Percentiles rank a stretch among this genome's conserved stretches.
Evolutionary conservation across 2,888 invertebrate species (phyloP).

Genomic region (Ypsolopha scabrella): DNA sequence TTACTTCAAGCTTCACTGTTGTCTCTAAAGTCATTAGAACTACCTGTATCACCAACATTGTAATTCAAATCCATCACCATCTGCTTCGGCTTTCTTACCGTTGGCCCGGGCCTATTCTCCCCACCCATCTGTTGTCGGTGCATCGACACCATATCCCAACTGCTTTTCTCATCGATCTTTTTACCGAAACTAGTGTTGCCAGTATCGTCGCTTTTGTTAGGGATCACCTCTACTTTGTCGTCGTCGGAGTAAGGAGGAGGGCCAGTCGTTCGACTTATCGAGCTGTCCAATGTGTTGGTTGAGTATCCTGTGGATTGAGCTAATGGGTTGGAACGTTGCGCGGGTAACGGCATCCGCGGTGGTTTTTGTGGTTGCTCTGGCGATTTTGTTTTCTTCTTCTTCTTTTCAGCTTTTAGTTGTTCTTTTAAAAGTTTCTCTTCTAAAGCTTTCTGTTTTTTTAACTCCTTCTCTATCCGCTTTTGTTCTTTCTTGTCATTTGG

Average conservation of each 20-base stretch:
- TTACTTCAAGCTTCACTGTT: conserved; percentile 36
- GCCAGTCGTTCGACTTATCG: conserved; percentile 46
- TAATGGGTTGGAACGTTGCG: conserved; percentile 7
- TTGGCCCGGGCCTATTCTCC: conserved; percentile 18
- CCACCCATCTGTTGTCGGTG: conserved; percentile 52
- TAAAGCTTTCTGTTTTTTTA: conserved; percentile 24
- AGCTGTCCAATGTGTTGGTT: conserved; percentile 51
- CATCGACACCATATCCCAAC: conserved; percentile 66
- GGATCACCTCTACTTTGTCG: conserved; percentile 16
- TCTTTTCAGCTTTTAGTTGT: conserved; percentile 22
- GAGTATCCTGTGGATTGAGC: conserved; percentile 17
- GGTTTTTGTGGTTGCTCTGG: conserved; percentile 1
- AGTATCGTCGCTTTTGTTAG: conserved; percentile 24
- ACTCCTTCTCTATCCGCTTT: conserved; percentile 36
- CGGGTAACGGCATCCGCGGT: conserved; percentile 5
- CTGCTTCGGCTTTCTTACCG: conserved; percentile 20
- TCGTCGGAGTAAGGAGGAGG: conserved; percentile 46
- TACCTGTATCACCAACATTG: conserved; percentile 18
- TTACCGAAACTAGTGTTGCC: conserved; percentile 41
- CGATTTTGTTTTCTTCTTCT: conserved; percentile 18
- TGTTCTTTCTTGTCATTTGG: conserved; percentile 19
- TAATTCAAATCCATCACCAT: conserved; percentile 44
- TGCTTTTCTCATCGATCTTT: conserved; percentile 32
- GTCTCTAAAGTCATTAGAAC: conserved; percentile 11
- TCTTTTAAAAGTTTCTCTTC: conserved; percentile 24